A percentile compares a stretch with the other conserved stretches of the same genome.
Evolutionary conservation across 2,113 vertebrate genomes (phyloP).

Genomic region (Sander vitreus): DNA sequence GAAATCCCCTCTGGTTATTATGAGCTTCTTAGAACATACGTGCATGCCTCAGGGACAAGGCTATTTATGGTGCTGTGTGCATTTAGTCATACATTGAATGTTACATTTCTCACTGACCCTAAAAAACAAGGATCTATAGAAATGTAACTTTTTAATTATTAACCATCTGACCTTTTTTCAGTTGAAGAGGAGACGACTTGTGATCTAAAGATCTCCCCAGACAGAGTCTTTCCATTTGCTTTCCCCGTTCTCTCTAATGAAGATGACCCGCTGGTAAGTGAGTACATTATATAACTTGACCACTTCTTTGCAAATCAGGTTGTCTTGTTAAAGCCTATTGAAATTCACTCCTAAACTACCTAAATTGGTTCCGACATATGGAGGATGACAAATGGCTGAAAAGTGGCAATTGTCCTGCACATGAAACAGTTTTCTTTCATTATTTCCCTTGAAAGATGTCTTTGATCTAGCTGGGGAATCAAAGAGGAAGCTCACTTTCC

Average conservation of each 20-base stretch:
- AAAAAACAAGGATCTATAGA: background rate
- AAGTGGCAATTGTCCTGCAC: conserved; percentile 2
- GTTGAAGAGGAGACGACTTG: conserved; percentile 45
- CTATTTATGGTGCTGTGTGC: conserved; percentile 19
- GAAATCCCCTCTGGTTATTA: conserved; percentile 18
- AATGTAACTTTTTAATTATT: background rate
- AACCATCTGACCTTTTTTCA: background rate
- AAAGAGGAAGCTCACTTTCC: conserved; percentile 27
- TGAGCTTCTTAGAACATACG: conserved; percentile 28
- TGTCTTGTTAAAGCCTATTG: background rate
- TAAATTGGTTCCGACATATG: conserved; percentile 6
- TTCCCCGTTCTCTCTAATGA: conserved; percentile 78
- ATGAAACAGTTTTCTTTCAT: conserved; percentile 28
- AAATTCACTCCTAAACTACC: background rate
- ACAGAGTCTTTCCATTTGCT: conserved; percentile 79
- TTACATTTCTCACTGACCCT: conserved; percentile 6
- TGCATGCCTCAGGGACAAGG: background rate
- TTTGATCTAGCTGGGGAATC: conserved; percentile 42
- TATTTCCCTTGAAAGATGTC: conserved; percentile 24
- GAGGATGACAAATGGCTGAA: background rate
- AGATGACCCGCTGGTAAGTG: conserved; percentile 86
- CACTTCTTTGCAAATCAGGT: background rate
- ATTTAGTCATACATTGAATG: conserved; percentile 8
- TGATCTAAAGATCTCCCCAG: conserved; percentile 65
- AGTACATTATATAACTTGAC: conserved; percentile 46